Conservation (phyloP, 2,888 invertebrate genomes). For the Pyrgus malvae region DNA sequence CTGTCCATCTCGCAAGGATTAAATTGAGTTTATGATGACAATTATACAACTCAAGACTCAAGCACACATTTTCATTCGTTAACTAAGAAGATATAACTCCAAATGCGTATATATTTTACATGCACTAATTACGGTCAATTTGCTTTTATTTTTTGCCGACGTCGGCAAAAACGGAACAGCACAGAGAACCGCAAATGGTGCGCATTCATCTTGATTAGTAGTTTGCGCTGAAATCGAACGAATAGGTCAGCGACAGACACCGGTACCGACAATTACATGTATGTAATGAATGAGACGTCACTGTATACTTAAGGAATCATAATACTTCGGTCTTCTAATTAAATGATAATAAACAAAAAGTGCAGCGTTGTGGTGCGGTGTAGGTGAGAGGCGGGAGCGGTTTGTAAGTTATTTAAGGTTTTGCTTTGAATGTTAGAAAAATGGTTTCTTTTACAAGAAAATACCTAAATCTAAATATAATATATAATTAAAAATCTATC, state of each 20-base stretch:
- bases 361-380: conserved; percentile 37
- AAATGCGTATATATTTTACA: neutral
- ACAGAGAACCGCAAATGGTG: conserved; percentile 14
- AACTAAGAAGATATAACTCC: neutral
- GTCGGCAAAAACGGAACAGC: conserved; percentile 5
- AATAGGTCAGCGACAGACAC: conserved; percentile 28
- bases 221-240: conserved; percentile 18
- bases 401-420: neutral
- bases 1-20: too few species aligned
- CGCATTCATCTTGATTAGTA: conserved; percentile 19
- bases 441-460: too few species aligned
- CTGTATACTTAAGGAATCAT: conserved; percentile 45
- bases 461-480: too few species aligned
- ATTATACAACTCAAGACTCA: too few species aligned
- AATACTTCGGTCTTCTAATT: conserved; percentile 68
- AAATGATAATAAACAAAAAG: conserved; percentile 75
- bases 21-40: too few species aligned
- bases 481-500: too few species aligned
- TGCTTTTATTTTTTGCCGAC: neutral
- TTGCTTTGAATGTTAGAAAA: too few species aligned
- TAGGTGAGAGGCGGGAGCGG: conserved; percentile 35
- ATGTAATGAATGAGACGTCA: conserved; percentile 54
- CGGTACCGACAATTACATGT: conserved; percentile 44
- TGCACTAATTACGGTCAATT: conserved; percentile 9
- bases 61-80: neutral